Base-by-base conservation (phyloP, 1,140 invertebrate species). In the Penaeus indicus region DNA sequence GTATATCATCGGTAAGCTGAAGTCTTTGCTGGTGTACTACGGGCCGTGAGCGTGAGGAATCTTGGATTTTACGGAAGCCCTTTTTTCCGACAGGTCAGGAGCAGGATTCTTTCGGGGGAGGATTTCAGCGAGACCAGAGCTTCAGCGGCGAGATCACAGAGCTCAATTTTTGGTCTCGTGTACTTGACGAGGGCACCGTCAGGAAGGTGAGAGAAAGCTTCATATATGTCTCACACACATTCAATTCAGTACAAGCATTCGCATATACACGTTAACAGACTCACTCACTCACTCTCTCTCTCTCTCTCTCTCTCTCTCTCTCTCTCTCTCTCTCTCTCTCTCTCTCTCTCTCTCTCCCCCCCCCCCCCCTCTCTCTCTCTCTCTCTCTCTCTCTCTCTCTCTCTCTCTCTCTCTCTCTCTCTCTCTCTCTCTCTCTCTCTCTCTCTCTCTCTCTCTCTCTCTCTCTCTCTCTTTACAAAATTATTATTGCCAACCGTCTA, bases 71-170 rank as follows among this genome's bases (percentile, higher is more conserved):
- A 19, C 25, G 8, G 8, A 27, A 27, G 21, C 42, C 3, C 27
- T 75, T 32, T 16, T 1, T 54, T 16, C 18, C 69, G 18, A 19
- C 72, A 89, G 87, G 87, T n/a, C 87, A 89, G 82, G 87, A 89
- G 38, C 87, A 89, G 38, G 87, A 89, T 25, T 32, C 80, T 7
- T 47, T 89, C 21, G 87, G 81, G 25, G 87, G 87, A 38, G 64
- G 79, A 3, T 89, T 89, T 38, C 87, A 89, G 62, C 81, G 81
- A 3, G 87, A 89, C 87, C 87, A 89, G 60, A 89, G 87, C 72
- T 89, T 62, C 80, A 89, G 87, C 25, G 87, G 87, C 21, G 80
- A 89, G 32, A 84, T 89, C 38, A 84, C 87, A 1, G 67, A 89
- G 18, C 87, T 89, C 69, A 89, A 79, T 75, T 89, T 84, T 47